Percentiles rank a stretch among this genome's conserved stretches.
These are phyloP conservation scores for Drosophila repletoides DNA, from an alignment of 1,140 invertebrate genomes.

Conservation along the genomic window DNA sequence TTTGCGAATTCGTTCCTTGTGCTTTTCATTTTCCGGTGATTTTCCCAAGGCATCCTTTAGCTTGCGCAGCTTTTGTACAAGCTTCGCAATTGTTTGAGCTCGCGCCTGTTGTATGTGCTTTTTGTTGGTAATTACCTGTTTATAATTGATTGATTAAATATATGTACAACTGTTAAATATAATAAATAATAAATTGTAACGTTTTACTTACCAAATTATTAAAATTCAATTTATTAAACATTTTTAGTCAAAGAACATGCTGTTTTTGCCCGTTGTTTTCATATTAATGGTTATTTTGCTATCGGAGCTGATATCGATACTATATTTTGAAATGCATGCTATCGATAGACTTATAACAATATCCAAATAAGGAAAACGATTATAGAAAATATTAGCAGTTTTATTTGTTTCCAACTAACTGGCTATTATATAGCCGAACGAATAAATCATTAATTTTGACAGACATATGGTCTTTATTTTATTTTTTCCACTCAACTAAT, in stretches of 20 bases:
- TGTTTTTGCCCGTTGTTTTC: constrained; percentile 3
- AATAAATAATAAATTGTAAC: background rate
- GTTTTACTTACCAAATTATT: constrained; percentile 74
- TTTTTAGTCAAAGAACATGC: constrained; percentile 33
- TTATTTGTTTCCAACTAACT: no score
- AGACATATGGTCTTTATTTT: no score
- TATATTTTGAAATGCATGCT: no score
- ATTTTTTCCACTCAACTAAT: no score
- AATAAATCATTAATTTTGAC: no score
- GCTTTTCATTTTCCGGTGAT: constrained; percentile 44
- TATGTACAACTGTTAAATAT: no score
- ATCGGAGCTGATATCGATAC: no score
- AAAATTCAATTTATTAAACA: constrained; percentile 75
- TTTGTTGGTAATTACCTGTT: constrained; percentile 71
- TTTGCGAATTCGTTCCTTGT: constrained; percentile 52
- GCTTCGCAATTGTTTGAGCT: constrained; percentile 68
- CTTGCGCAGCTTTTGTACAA: constrained; percentile 74
- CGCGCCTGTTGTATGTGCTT: constrained; percentile 65
- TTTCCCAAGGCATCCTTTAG: constrained; percentile 53
- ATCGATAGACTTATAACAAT: no score
- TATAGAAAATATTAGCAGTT: no score
- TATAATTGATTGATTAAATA: background rate
- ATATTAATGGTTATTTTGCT: background rate
- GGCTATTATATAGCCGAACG: background rate
- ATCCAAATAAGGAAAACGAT: no score